Percentiles rank a stretch among this genome's conserved stretches.
phyloP scores from a whole-genome alignment of 2,888 invertebrate species.

The Euplagia quadripunctaria region DNA sequence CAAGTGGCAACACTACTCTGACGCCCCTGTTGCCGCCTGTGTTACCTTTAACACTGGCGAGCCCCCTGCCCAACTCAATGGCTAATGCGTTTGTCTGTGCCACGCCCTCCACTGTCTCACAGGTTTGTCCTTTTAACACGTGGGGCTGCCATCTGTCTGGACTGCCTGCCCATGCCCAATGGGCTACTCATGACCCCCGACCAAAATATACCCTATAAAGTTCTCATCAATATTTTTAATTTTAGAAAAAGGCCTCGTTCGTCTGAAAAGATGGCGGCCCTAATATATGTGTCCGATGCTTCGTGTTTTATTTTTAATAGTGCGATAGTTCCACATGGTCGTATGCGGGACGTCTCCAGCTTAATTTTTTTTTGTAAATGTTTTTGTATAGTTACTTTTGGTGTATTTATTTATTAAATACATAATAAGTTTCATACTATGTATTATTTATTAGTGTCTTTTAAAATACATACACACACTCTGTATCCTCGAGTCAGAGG shows the following conservation, averaged over 20 bases:
- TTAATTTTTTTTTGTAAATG: slow-evolving; percentile 36
- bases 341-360: slow-evolving; percentile 23
- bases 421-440: slow-evolving; percentile 3
- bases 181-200: neutral
- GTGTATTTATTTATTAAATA: neutral
- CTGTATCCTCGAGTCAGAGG: no score
- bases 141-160: slow-evolving; percentile 48
- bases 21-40: slow-evolving; percentile 72
- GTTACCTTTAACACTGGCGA: slow-evolving; percentile 61
- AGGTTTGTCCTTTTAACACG: slow-evolving; percentile 63
- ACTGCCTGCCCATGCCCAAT: slow-evolving; percentile 4
- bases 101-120: slow-evolving; percentile 56
- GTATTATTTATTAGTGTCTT: neutral
- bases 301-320: slow-evolving; percentile 37
- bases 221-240: neutral
- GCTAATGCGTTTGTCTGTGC: slow-evolving; percentile 59
- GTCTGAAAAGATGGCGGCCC: slow-evolving; percentile 45
- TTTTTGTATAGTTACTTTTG: slow-evolving; percentile 18
- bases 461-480: no score
- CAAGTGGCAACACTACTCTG: slow-evolving; percentile 62
- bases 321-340: slow-evolving; percentile 23
- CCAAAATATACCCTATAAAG: neutral
- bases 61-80: slow-evolving; percentile 59
- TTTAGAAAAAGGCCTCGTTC: neutral
- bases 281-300: slow-evolving; percentile 41